phyloP scores from a whole-genome alignment of 2,113 vertebrate species.

The Daubentonia madagascariensis region DNA sequence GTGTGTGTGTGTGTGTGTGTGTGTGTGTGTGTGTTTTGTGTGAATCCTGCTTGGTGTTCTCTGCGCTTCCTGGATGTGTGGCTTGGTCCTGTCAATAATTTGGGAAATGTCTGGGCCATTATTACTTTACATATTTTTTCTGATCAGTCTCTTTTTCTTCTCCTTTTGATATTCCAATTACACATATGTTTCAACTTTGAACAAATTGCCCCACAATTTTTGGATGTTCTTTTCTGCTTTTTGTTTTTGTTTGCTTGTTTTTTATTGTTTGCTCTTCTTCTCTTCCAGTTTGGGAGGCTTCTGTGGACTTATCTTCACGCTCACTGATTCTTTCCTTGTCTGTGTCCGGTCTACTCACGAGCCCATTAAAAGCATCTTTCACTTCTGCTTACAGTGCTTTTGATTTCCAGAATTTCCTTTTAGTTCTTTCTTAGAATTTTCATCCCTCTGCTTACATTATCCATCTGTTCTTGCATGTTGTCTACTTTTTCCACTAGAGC shows the following conservation, averaged over 20 bases:
- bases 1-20: not conserved
- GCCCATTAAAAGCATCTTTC: not conserved
- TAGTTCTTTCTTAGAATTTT: accelerated
- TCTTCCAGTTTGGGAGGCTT: not conserved
- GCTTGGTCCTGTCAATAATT: not conserved
- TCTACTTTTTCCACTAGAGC: not conserved
- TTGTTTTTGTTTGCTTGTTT: not conserved
- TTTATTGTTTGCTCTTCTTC: not conserved
- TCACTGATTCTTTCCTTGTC: not conserved
- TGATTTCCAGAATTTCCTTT: too few species aligned
- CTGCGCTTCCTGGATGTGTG: not conserved
- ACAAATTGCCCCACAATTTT: not conserved
- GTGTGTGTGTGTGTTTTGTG: not conserved
- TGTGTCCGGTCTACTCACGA: not conserved
- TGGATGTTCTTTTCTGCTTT: not conserved
- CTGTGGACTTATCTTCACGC: not conserved
- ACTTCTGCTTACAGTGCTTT: too few species aligned
- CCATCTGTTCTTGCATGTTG: too few species aligned
- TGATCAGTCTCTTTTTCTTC: not conserved
- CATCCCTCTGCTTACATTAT: too few species aligned
- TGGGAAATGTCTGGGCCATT: not conserved
- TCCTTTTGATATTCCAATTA: not conserved
- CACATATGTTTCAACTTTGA: not conserved
- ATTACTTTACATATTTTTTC: not conserved
- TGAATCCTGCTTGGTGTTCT: not conserved